A percentile compares a stretch with the other conserved stretches of the same genome.
These are phyloP conservation scores for Ispidina lecontei DNA, from an alignment of 2,797 vertebrate species.

Conservation along the genomic window DNA sequence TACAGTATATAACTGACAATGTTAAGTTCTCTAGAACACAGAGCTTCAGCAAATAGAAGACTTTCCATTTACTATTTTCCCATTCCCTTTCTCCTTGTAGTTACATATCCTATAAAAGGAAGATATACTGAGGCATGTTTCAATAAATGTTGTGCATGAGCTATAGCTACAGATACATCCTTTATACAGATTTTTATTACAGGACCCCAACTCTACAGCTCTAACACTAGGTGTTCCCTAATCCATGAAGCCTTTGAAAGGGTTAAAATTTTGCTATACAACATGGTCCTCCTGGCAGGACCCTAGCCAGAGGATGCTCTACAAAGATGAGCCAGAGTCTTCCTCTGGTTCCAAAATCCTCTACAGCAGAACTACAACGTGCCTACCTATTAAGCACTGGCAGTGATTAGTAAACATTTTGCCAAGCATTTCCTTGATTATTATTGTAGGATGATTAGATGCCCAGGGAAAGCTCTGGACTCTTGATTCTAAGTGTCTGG, in stretches of 20 bases:
- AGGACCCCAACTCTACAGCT: background rate
- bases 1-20: conserved; percentile 23
- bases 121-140: conserved; percentile 29
- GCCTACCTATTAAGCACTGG: background rate
- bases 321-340: background rate
- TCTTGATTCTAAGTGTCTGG: background rate
- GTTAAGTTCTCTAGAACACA: conserved; percentile 55
- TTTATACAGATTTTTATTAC: background rate
- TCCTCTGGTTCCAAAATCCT: background rate
- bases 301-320: background rate
- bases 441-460: background rate
- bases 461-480: background rate
- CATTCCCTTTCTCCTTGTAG: conserved; percentile 31
- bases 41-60: conserved; percentile 68
- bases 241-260: background rate
- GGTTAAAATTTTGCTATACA: background rate
- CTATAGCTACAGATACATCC: conserved; percentile 1
- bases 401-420: background rate
- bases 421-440: background rate
- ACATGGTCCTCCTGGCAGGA: background rate
- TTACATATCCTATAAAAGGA: conserved; percentile 42
- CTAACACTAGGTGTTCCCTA: background rate
- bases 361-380: background rate
- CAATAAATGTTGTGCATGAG: conserved; percentile 47
- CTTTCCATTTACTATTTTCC: conserved; percentile 69